A percentile compares a stretch with the other conserved stretches of the same genome.
These are phyloP conservation scores for Octodonta nipae DNA, from an alignment of 2,888 invertebrate species.

Conservation along the genomic window DNA sequence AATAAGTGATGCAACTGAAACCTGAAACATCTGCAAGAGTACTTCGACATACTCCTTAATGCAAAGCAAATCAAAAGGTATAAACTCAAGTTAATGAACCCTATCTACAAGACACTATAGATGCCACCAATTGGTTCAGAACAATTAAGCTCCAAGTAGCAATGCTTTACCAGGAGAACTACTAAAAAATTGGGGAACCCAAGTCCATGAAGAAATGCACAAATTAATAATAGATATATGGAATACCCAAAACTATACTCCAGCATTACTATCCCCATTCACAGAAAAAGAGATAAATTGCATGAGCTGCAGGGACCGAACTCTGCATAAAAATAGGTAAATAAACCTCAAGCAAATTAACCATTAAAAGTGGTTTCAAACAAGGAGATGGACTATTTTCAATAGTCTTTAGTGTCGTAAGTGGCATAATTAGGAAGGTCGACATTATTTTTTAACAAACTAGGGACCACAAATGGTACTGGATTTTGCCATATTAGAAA, in stretches of 20 bases:
- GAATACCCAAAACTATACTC: too few species aligned
- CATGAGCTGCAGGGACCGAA: too few species aligned
- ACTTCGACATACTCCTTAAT: not conserved
- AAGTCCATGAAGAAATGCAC: not conserved
- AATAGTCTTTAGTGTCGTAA: constrained; percentile 3
- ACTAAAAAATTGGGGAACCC: not conserved
- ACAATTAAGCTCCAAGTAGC: not conserved
- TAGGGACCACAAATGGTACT: not conserved
- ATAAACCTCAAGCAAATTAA: constrained; percentile 1
- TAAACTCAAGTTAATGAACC: not conserved
- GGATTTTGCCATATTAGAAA: not conserved
- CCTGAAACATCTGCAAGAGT: not conserved
- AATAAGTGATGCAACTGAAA: not conserved
- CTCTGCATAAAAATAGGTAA: not conserved
- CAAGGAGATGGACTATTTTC: constrained; percentile 5
- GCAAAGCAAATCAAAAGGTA: not conserved
- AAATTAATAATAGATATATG: not conserved
- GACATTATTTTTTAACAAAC: not conserved
- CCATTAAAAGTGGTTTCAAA: constrained; percentile 3
- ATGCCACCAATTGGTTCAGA: too few species aligned
- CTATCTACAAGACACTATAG: not conserved
- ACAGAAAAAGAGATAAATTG: too few species aligned
- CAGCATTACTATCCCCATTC: too few species aligned
- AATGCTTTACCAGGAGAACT: not conserved
- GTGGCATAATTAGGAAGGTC: not conserved